Evolutionary conservation across 2,888 invertebrate genomes (phyloP).

Genomic region (Chrysolina oricalcia): DNA sequence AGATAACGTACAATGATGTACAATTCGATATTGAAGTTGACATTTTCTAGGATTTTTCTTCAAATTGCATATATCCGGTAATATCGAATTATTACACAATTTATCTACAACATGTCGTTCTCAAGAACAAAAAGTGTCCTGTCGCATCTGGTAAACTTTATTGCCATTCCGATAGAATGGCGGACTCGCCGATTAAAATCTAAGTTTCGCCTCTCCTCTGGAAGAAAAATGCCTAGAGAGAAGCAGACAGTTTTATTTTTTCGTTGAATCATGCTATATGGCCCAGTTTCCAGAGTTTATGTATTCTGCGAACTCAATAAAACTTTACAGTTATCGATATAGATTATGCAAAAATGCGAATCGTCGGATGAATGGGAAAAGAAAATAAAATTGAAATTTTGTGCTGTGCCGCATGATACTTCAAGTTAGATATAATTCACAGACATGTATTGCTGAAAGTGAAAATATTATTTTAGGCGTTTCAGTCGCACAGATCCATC

Average conservation of each 20-base stretch:
- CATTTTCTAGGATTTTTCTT: too few relatives aligned
- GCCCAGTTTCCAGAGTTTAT: constrained; percentile 14
- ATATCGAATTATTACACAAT: too few relatives aligned
- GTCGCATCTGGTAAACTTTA: constrained; percentile 3
- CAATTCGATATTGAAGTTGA: too few relatives aligned
- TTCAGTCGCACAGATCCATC: constrained; percentile 18
- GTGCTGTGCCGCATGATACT: constrained; percentile 17
- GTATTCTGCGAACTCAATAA: constrained; percentile 36
- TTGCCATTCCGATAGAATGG: neutral
- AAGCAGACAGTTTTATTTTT: constrained; percentile 11
- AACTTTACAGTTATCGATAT: constrained; percentile 38
- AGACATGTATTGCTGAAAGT: constrained; percentile 22
- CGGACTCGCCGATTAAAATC: constrained; percentile 1
- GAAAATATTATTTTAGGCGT: constrained; percentile 26
- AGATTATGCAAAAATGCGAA: constrained; percentile 38
- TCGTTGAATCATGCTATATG: constrained; percentile 6
- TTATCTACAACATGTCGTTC: too few relatives aligned
- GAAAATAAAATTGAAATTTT: constrained; percentile 36
- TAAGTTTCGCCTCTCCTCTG: neutral
- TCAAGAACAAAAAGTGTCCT: neutral
- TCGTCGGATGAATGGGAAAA: constrained; percentile 31
- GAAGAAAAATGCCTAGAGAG: neutral
- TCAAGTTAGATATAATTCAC: constrained; percentile 8
- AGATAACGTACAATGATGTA: too few relatives aligned
- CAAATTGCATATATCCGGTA: too few relatives aligned